A percentile compares a stretch with the other conserved stretches of the same genome.
These are phyloP conservation scores for Hylomyscus alleni DNA, from an alignment of 2,797 vertebrate genomes.

Conservation along the genomic window DNA sequence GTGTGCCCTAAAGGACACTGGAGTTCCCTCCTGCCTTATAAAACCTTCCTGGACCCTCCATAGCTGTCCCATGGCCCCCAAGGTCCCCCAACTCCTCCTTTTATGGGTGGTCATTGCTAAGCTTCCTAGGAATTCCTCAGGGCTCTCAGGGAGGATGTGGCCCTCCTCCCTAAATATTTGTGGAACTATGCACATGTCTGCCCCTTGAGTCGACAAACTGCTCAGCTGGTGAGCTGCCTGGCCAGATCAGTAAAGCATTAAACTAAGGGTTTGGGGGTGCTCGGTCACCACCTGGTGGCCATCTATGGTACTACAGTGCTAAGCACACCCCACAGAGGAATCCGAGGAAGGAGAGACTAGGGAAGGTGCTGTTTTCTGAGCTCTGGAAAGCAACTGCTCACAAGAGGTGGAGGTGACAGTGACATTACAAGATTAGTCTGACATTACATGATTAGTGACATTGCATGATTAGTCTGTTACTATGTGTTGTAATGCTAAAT, in stretches of 20 bases:
- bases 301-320: accelerated
- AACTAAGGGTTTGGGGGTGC: accelerated
- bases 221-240: not conserved
- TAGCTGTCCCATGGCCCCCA: not conserved
- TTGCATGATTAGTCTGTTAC: too few species aligned
- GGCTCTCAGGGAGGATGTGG: not conserved
- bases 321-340: not conserved
- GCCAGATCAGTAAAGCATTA: not conserved
- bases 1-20: not conserved
- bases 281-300: not conserved
- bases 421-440: not conserved
- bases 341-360: not conserved
- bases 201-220: not conserved
- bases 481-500: not conserved
- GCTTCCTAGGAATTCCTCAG: not conserved
- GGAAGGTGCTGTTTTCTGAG: too few species aligned
- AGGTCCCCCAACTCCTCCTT: not conserved
- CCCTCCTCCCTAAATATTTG: not conserved
- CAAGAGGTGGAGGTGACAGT: not conserved
- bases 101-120: not conserved
- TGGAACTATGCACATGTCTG: not conserved
- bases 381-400: not conserved
- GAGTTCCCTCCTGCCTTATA: not conserved
- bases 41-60: not conserved
- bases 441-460: too few species aligned